Conservation (phyloP, 2,888 invertebrate genomes). For the Agrotis segetum region DNA sequence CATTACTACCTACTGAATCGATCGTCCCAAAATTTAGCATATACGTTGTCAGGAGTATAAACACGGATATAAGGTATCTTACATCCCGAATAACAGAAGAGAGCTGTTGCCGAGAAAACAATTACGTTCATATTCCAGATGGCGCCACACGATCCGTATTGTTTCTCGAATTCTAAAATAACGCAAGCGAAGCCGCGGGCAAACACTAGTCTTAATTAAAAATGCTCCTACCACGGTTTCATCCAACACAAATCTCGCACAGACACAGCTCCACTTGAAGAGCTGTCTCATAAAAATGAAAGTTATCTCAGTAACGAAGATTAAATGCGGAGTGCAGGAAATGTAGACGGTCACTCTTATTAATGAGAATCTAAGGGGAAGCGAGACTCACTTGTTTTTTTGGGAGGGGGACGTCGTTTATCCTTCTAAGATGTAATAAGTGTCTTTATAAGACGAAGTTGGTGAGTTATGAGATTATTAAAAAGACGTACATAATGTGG, state of each 20-base stretch:
- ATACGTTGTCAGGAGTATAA: too few relatives aligned
- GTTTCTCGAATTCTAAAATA: too few relatives aligned
- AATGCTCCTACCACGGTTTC: not conserved
- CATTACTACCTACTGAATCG: too few relatives aligned
- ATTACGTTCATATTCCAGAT: too few relatives aligned
- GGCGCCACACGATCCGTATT: too few relatives aligned
- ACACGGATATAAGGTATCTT: too few relatives aligned
- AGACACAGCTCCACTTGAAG: constrained; percentile 16
- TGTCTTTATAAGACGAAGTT: constrained; percentile 19
- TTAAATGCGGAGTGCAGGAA: constrained; percentile 32
- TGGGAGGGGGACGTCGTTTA: constrained; percentile 12
- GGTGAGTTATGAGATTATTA: constrained; percentile 30
- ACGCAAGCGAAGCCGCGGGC: too few relatives aligned
- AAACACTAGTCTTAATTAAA: too few relatives aligned
- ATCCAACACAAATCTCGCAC: constrained; percentile 22
- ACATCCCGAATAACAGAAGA: too few relatives aligned
- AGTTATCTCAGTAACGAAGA: constrained; percentile 50
- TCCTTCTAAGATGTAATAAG: constrained; percentile 23
- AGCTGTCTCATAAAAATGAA: constrained; percentile 49
- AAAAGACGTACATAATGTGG: not conserved
- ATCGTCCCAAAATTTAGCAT: too few relatives aligned
- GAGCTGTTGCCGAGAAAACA: too few relatives aligned
- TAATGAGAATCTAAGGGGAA: constrained; percentile 46
- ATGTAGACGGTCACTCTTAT: constrained; percentile 37
- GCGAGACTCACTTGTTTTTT: constrained; percentile 35